These are phyloP conservation scores for Chitala chitala DNA, from an alignment of 2,113 vertebrate species.

Conservation along the genomic window DNA sequence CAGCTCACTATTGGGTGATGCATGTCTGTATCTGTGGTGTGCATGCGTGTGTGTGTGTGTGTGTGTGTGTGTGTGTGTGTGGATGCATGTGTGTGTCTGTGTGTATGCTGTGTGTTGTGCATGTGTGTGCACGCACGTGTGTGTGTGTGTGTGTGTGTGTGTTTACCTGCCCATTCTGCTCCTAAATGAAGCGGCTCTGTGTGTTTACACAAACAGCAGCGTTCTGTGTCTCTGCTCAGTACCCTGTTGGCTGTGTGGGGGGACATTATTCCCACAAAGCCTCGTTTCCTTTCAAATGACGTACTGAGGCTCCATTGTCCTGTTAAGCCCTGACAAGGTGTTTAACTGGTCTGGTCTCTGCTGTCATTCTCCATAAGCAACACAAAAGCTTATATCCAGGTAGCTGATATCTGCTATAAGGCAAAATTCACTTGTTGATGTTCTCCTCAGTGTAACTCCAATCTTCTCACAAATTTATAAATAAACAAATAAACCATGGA, in stretches of 20 bases:
- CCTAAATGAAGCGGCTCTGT: background rate
- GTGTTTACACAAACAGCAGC: background rate
- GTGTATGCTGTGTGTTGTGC: too few relatives aligned
- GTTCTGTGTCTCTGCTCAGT: constrained; percentile 35
- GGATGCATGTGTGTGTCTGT: too few relatives aligned
- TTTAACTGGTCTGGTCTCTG: constrained; percentile 43
- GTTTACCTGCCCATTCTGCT: background rate
- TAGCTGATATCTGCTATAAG: background rate
- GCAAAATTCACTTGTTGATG: background rate
- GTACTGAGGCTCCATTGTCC: constrained; percentile 43
- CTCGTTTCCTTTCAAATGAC: constrained; percentile 34
- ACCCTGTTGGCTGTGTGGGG: constrained; percentile 27
- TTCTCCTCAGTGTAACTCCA: constrained; percentile 22
- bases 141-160: too few relatives aligned
- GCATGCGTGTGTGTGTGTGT: too few relatives aligned
- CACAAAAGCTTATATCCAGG: background rate
- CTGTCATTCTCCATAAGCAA: background rate
- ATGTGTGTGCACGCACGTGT: too few relatives aligned
- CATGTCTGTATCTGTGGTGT: too few relatives aligned
- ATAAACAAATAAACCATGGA: too few relatives aligned
- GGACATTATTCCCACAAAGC: constrained; percentile 45
- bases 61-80: too few relatives aligned
- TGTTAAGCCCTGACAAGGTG: constrained; percentile 59
- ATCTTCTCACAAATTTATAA: too few relatives aligned
- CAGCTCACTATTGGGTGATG: too few relatives aligned